These are phyloP conservation scores for Sebastes iracundus DNA, from an alignment of 2,797 vertebrate species.

Conservation along the genomic window DNA sequence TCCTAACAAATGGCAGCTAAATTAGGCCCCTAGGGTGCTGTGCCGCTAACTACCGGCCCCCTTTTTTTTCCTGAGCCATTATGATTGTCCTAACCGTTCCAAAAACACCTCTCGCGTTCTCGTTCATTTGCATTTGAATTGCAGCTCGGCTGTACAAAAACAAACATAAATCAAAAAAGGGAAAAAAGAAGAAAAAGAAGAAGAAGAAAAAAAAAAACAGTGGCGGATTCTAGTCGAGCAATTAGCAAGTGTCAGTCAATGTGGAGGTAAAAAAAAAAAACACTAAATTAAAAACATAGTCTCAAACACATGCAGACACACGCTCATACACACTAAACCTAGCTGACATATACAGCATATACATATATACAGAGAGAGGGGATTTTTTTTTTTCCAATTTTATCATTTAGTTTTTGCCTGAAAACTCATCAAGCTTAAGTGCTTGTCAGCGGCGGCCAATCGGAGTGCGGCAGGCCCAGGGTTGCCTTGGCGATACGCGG, in stretches of 20 bases:
- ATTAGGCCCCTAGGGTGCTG: constrained; percentile 82
- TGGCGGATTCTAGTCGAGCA: constrained; percentile 74
- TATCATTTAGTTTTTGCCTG: constrained; percentile 65
- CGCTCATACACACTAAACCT: constrained; percentile 24
- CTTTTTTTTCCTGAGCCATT: constrained; percentile 77
- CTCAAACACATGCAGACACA: constrained; percentile 41
- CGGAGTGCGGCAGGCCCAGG: constrained; percentile 64
- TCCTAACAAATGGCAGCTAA: constrained; percentile 84
- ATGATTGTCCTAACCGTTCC: constrained; percentile 81
- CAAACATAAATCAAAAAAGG: constrained; percentile 81
- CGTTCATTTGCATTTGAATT: constrained; percentile 85
- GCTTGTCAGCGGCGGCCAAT: constrained; percentile 75
- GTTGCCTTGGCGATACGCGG: constrained; percentile 80
- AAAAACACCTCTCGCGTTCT: constrained; percentile 78
- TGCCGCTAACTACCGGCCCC: constrained; percentile 71
- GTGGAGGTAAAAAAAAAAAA: constrained; percentile 69
- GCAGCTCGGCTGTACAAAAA: constrained; percentile 74
- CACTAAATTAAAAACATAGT: constrained; percentile 69
- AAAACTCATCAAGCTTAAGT: constrained; percentile 83
- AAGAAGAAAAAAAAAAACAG: constrained; percentile 48
- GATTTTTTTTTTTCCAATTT: constrained; percentile 36
- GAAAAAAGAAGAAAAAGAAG: constrained; percentile 24
- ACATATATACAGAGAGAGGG: background rate
- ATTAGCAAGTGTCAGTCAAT: constrained; percentile 82
- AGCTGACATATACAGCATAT: constrained; percentile 29